Conservation (phyloP, 2,888 invertebrate genomes). For the Harpalus rubripes region DNA sequence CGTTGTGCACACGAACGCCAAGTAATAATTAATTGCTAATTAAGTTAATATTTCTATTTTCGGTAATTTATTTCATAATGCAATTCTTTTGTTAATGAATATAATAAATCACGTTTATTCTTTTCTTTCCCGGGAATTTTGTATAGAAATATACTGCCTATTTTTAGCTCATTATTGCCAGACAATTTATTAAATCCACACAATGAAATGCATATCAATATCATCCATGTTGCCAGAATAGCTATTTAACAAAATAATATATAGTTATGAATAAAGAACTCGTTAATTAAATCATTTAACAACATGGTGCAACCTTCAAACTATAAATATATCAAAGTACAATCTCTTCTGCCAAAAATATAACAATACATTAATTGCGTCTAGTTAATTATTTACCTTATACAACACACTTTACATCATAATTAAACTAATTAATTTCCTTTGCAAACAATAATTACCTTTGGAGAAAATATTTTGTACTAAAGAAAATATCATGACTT, state of each 20-base stretch:
- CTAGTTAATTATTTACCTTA: constrained; percentile 24
- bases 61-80: too few relatives aligned
- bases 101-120: neutral
- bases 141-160: neutral
- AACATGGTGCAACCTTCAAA: neutral
- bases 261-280: neutral
- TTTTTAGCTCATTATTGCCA: neutral
- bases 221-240: neutral
- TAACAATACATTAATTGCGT: constrained; percentile 17
- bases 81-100: neutral
- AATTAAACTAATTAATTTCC: constrained; percentile 40
- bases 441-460: constrained; percentile 38
- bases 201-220: neutral
- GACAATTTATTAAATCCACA: neutral
- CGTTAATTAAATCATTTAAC: constrained; percentile 17
- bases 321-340: neutral
- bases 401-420: constrained; percentile 17
- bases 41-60: too few relatives aligned
- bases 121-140: neutral
- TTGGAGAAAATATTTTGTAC: neutral
- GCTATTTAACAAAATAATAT: constrained; percentile 3
- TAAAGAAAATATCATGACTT: neutral
- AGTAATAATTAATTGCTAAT: too few relatives aligned
- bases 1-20: too few relatives aligned
- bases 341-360: constrained; percentile 14